These are phyloP conservation scores for Sparus aurata DNA, from an alignment of 2,797 vertebrate species.

Conservation along the genomic window DNA sequence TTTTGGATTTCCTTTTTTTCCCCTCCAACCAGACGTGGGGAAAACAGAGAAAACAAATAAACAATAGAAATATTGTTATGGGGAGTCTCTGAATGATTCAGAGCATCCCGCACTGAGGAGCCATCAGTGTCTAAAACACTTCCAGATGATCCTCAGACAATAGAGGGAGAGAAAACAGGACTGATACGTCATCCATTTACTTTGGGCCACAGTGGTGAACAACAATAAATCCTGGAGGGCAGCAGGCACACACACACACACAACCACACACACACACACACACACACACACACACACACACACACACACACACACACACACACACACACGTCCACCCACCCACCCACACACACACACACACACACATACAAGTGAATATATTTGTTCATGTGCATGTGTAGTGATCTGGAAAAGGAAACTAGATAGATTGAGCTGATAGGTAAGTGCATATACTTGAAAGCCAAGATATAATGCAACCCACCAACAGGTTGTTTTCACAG, in stretches of 20 bases:
- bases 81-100: conserved; percentile 75
- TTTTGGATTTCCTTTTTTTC: conserved; percentile 43
- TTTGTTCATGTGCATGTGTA: conserved; percentile 76
- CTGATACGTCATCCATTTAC: conserved; percentile 81
- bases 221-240: conserved; percentile 74
- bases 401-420: conserved; percentile 76
- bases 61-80: conserved; percentile 84
- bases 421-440: conserved; percentile 81
- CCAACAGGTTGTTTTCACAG: conserved; percentile 79
- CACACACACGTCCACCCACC: conserved; percentile 33
- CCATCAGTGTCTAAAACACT: conserved; percentile 77
- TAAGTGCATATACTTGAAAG: conserved; percentile 72
- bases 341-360: conserved; percentile 40
- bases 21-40: conserved; percentile 50
- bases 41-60: conserved; percentile 79
- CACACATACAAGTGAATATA: conserved; percentile 54
- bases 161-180: conserved; percentile 72
- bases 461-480: conserved; percentile 75
- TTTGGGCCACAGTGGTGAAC: conserved; percentile 75
- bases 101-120: conserved; percentile 65
- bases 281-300: conserved; percentile 41
- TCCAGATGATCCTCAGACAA: conserved; percentile 85
- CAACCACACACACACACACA: conserved; percentile 37
- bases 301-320: conserved; percentile 38
- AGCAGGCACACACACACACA: conserved; percentile 36